Conservation (phyloP, 2,113 vertebrate genomes). For the Acanthisitta chloris region DNA sequence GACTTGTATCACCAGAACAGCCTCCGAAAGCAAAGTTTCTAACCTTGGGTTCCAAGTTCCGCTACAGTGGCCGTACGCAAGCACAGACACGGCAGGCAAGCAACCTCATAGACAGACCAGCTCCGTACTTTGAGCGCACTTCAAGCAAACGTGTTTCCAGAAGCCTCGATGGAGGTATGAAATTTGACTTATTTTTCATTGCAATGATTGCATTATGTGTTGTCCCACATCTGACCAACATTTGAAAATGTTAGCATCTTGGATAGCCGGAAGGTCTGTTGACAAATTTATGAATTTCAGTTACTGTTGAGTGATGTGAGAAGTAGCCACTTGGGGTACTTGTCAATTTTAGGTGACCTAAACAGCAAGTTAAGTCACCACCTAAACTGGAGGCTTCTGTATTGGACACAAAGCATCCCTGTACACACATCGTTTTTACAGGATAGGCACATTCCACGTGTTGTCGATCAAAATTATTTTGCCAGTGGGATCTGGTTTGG, state of each 20-base stretch:
- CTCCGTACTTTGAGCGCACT: conserved; percentile 80
- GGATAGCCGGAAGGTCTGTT: neutral
- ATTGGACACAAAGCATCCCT: neutral
- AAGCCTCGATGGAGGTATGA: conserved; percentile 84
- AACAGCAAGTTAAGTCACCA: neutral
- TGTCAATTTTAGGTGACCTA: neutral
- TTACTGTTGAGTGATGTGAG: neutral
- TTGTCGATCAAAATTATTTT: neutral
- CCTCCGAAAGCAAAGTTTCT: conserved; percentile 85
- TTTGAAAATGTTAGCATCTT: fast-evolving
- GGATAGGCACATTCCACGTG: neutral
- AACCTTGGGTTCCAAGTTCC: conserved; percentile 87
- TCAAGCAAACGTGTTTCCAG: conserved; percentile 84
- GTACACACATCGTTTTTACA: neutral
- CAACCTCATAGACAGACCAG: conserved; percentile 83
- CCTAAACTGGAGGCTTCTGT: neutral
- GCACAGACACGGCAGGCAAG: conserved; percentile 85
- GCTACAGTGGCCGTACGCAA: conserved; percentile 87
- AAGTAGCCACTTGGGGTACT: neutral
- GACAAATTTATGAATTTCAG: neutral
- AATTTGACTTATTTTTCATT: neutral
- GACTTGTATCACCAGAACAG: conserved; percentile 83
- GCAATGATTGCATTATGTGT: neutral
- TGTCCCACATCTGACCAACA: neutral
- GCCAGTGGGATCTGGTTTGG: neutral